These are phyloP conservation scores for Diachasma alloeum DNA, from an alignment of 1,140 invertebrate species.

Conservation along the genomic window DNA sequence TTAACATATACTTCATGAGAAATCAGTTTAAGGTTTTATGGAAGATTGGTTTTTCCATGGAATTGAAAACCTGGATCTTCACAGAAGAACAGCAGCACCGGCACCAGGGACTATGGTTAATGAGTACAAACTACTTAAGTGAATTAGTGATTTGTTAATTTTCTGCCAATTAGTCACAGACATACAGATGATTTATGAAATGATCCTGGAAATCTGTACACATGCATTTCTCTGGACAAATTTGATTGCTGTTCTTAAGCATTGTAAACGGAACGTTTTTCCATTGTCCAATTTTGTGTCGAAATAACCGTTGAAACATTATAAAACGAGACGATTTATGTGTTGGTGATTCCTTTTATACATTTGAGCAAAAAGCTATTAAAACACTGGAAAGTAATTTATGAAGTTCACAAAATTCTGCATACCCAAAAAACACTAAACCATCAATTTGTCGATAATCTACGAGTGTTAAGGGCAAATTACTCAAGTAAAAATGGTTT, in stretches of 20 bases:
- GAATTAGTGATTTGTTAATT: background rate
- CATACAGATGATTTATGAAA: background rate
- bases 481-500: no score
- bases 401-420: no score
- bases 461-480: no score
- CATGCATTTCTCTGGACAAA: background rate
- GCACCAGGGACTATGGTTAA: constrained; percentile 15
- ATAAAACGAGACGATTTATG: no score
- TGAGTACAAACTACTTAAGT: constrained; percentile 1
- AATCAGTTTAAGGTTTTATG: background rate
- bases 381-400: no score
- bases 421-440: no score
- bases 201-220: background rate
- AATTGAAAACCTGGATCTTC: background rate
- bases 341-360: no score
- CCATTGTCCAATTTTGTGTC: no score
- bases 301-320: no score
- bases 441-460: no score
- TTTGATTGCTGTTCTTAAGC: background rate
- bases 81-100: constrained; percentile 14
- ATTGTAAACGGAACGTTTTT: background rate
- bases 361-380: no score
- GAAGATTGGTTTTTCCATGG: background rate
- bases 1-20: background rate
- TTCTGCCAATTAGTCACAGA: background rate